A percentile compares a stretch with the other conserved stretches of the same genome.
Conservation (phyloP, 2,797 vertebrate species). For the Mycteria americana region DNA sequence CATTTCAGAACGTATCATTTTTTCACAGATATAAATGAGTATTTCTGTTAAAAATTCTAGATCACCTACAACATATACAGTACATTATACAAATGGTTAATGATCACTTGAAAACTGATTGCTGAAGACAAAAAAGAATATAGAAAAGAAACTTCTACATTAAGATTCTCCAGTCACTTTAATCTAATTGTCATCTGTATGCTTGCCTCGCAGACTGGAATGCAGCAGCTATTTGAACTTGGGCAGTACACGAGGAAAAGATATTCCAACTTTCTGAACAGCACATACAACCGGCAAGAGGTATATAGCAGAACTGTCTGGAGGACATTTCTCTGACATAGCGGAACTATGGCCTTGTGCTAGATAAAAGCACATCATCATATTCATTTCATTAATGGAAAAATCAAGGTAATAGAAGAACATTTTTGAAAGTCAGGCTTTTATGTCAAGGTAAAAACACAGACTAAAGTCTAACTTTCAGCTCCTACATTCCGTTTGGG, state of each 20-base stretch:
- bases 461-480: neutral
- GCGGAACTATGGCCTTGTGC: neutral
- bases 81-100: neutral
- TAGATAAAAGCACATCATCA: neutral
- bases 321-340: neutral
- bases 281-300: constrained; percentile 73
- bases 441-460: neutral
- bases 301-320: constrained; percentile 25
- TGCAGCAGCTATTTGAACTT: constrained; percentile 76
- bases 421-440: neutral
- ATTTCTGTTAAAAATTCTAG: neutral
- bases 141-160: neutral
- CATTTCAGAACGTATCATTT: neutral
- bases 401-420: neutral
- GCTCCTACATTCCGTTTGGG: neutral
- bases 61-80: neutral
- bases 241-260: constrained; percentile 70
- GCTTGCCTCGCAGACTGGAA: constrained; percentile 68
- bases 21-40: neutral
- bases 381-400: neutral
- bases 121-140: neutral
- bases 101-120: neutral
- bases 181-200: neutral
- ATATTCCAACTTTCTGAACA: constrained; percentile 73
- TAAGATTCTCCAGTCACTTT: neutral